These are phyloP conservation scores for Sphaeridia pumilis DNA, from an alignment of 2,888 invertebrate species.

Conservation along the genomic window DNA sequence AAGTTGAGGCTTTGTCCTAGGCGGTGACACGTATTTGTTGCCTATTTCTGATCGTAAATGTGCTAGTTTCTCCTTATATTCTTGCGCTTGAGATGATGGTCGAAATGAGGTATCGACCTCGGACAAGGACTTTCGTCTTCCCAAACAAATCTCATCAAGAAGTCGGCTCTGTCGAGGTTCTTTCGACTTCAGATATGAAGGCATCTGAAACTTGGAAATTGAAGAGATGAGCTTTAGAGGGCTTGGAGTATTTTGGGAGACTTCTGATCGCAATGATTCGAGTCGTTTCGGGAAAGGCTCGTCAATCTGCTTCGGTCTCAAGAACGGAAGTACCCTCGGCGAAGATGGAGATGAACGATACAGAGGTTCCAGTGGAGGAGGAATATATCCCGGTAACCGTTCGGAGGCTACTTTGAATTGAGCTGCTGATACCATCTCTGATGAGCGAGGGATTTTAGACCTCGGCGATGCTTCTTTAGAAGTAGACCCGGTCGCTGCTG, in stretches of 20 bases:
- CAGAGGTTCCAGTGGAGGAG: conserved; percentile 6
- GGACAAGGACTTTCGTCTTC: background rate
- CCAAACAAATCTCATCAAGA: background rate
- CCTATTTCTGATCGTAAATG: background rate
- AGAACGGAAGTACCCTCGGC: conserved; percentile 9
- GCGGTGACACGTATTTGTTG: background rate
- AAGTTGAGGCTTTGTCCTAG: background rate
- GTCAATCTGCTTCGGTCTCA: conserved; percentile 16
- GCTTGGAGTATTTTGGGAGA: background rate
- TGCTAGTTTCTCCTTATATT: background rate
- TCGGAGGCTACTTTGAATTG: conserved; percentile 3
- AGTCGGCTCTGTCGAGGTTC: background rate
- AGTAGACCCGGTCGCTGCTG: background rate
- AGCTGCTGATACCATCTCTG: background rate
- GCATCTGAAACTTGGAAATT: conserved; percentile 13
- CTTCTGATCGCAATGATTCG: background rate
- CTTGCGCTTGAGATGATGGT: background rate
- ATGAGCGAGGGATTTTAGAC: background rate
- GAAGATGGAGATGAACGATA: background rate
- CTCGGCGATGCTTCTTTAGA: background rate
- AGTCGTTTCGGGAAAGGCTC: conserved; percentile 25
- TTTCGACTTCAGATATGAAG: background rate
- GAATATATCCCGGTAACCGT: conserved; percentile 14
- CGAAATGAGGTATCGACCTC: background rate
- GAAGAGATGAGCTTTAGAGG: conserved; percentile 11